Evolutionary conservation across 2,888 invertebrate genomes (phyloP).

Genomic region (Idaea straminata): DNA sequence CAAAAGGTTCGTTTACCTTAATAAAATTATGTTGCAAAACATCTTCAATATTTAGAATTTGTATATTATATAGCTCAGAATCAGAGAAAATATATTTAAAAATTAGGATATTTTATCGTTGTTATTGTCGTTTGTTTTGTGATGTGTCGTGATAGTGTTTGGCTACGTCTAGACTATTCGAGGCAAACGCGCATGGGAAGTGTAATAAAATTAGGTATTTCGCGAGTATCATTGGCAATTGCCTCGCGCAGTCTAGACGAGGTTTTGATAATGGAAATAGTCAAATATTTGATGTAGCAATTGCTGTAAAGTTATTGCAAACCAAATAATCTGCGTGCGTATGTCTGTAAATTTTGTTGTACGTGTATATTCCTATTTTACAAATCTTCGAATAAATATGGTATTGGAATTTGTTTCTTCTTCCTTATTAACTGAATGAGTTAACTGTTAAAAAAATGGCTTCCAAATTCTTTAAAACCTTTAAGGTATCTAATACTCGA

Average conservation of each 20-base stretch:
- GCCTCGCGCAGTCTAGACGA: neutral
- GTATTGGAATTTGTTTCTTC: slow-evolving; percentile 11
- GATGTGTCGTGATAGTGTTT: neutral
- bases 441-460: neutral
- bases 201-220: neutral
- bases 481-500: no score
- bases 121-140: neutral
- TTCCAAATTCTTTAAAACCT: no score
- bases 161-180: neutral
- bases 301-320: neutral
- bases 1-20: no score
- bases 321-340: neutral
- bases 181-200: neutral
- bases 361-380: slow-evolving; percentile 1
- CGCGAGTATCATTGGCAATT: neutral
- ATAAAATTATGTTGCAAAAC: no score
- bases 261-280: neutral
- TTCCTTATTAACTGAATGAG: neutral
- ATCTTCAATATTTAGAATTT: no score
- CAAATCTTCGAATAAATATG: slow-evolving; percentile 3
- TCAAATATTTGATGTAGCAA: neutral
- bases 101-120: neutral
- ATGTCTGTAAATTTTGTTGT: neutral
- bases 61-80: neutral
- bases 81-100: neutral